Evolutionary conservation across 2,888 invertebrate genomes (phyloP).

Genomic region (Athalia rosae): DNA sequence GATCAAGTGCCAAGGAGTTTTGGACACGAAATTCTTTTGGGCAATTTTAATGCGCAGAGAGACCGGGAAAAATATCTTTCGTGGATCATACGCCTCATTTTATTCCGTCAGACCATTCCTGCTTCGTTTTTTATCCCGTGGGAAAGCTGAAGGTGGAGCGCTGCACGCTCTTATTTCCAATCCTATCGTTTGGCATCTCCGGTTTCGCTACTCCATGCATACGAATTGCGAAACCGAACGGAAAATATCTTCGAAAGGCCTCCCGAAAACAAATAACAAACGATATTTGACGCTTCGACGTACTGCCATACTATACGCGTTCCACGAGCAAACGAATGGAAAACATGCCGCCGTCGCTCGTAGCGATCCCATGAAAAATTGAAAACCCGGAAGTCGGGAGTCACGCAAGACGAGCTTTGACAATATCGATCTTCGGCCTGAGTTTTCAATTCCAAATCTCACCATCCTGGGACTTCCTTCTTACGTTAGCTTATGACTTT

Average conservation of each 20-base stretch:
- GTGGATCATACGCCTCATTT: too few relatives aligned
- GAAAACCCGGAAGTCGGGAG: too few relatives aligned
- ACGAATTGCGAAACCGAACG: slow-evolving; percentile 25
- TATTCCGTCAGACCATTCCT: background rate
- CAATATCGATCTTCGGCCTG: background rate
- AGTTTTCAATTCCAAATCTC: background rate
- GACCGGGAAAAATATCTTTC: background rate
- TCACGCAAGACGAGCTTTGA: background rate
- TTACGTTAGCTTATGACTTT: background rate
- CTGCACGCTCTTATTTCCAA: background rate
- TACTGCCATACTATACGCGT: too few relatives aligned
- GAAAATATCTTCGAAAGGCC: slow-evolving; percentile 10
- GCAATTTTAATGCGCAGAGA: background rate
- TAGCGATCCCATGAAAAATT: too few relatives aligned
- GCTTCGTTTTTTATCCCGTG: background rate
- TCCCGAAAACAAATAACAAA: slow-evolving; percentile 22
- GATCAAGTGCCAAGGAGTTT: background rate
- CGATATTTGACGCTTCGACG: slow-evolving; percentile 1
- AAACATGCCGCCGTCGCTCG: too few relatives aligned
- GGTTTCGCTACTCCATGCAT: slow-evolving; percentile 27
- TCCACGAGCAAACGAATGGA: too few relatives aligned
- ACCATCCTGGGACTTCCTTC: background rate
- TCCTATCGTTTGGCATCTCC: slow-evolving; percentile 18
- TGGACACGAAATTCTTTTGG: slow-evolving; percentile 14
- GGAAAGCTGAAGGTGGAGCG: background rate